Base-by-base conservation (phyloP, 1,140 invertebrate species). In the Cydia splendana region DNA sequence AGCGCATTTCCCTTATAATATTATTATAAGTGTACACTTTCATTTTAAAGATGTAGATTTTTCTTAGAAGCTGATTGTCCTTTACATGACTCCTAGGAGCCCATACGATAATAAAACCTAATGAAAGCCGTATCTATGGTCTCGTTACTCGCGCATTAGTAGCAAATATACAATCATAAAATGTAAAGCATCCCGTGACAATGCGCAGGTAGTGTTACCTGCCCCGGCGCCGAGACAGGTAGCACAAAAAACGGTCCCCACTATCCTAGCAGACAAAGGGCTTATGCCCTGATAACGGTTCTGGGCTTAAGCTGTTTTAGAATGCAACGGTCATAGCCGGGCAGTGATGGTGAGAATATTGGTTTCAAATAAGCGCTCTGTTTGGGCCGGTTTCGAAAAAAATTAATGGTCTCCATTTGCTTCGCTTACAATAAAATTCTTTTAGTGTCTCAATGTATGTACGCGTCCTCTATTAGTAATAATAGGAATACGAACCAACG, bases 221-320 rank as follows among this genome's bases (percentile, higher is more conserved):
- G 67, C 67, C 7, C 53, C 67, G 67, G 30, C 30, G 67, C 65
- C 67, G 67, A 38, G 75, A 48, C 34, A 51, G 75, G 20, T 71
- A 48, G 24, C 24, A 62, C 57, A 62, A 62, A 62, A 62, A 62
- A 62, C 20, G n/a, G 57, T 62, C 57, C 20, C n/a, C 18, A 24
- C 57, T 24, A 24, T 12, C 20, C 6, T 12, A 3, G 2, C 7
- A 62, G 18, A 62, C 20, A 12, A 24, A 62, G 57, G 57, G 20
- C 57, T 62, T 62, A 62, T 24, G 9, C 57, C 9, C 57, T 20
- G 7, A 62, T 62, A 62, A 24, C 57, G 57, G 57, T 62, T 7
- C 2, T 10, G 18, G 7, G 10, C 6, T 62, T 62, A 62, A 20
- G 57, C 57, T 62, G 18, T 62, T 62, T 62, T 62, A 62, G 57